Conservation (phyloP, 2,113 vertebrate genomes). For the Gallinago undulata region DNA sequence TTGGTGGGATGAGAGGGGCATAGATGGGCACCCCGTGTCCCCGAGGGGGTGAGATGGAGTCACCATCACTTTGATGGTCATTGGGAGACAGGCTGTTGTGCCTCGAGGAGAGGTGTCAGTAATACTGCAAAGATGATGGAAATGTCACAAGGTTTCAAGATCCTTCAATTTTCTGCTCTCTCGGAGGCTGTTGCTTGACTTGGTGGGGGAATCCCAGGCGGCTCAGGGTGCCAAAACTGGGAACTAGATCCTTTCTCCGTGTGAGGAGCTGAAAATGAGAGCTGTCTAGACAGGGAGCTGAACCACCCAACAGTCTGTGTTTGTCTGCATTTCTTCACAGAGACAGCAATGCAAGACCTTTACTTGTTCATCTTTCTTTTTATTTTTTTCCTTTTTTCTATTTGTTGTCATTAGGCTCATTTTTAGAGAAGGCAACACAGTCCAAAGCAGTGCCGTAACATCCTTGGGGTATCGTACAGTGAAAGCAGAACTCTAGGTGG, state of each 20-base stretch:
- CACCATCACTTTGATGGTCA: neutral
- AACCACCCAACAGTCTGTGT: neutral
- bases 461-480: neutral
- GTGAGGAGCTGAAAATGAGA: slow-evolving; percentile 36
- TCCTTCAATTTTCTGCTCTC: slow-evolving; percentile 33
- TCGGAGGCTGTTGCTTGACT: neutral
- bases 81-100: neutral
- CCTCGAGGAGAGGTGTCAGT: neutral
- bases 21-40: neutral
- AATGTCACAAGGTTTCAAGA: neutral
- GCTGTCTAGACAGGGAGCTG: slow-evolving; percentile 28
- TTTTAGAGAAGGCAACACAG: neutral
- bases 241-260: neutral
- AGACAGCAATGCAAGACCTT: neutral
- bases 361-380: neutral
- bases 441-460: neutral
- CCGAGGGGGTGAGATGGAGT: neutral
- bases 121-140: neutral
- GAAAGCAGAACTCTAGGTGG: neutral
- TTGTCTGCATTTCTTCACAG: neutral
- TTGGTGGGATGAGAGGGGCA: neutral
- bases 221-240: neutral
- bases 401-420: neutral
- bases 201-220: slow-evolving; percentile 3
- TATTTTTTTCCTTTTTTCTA: neutral